Evolutionary conservation across 2,113 vertebrate species (phyloP).

Genomic region (Ptilonorhynchus violaceus): DNA sequence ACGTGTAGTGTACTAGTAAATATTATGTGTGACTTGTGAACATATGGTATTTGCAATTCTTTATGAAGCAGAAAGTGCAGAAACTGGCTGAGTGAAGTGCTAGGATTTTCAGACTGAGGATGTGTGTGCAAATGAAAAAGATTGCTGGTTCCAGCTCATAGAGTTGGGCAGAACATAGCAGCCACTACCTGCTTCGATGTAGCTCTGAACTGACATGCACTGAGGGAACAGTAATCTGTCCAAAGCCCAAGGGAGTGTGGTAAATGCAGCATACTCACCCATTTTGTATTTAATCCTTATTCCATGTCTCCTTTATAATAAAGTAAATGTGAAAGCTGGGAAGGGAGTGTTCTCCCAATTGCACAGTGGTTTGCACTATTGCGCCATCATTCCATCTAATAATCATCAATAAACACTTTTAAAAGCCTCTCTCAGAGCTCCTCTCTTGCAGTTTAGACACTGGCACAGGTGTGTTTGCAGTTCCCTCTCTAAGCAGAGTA

Average conservation of each 20-base stretch:
- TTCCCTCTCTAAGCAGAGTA: not conserved
- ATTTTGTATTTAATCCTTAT: slow-evolving; percentile 51
- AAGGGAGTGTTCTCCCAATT: slow-evolving; percentile 39
- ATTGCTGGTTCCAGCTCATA: not conserved
- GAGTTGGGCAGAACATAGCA: not conserved
- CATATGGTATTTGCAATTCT: not conserved
- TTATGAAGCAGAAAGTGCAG: not conserved
- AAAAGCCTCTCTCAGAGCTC: slow-evolving; percentile 35
- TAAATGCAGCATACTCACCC: slow-evolving; percentile 21
- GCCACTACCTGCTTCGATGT: not conserved
- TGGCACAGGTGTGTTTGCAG: not conserved
- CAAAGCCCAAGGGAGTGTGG: not conserved
- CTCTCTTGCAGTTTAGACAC: not conserved
- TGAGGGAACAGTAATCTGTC: slow-evolving; percentile 1
- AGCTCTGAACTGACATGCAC: slow-evolving; percentile 7
- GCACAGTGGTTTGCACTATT: slow-evolving; percentile 71
- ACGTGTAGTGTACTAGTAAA: not conserved
- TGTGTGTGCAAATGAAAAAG: not conserved
- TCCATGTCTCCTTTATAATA: slow-evolving; percentile 44
- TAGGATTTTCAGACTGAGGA: not conserved
- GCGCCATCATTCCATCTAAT: slow-evolving; percentile 55
- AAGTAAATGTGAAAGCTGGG: slow-evolving; percentile 61
- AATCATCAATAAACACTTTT: slow-evolving; percentile 73
- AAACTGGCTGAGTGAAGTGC: not conserved
- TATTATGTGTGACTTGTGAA: not conserved